Evolutionary conservation across 2,797 vertebrate species (phyloP), one percentile per base, ranked within the genome.

Genomic region (Microctenopoma stevenorrisi): DNA sequence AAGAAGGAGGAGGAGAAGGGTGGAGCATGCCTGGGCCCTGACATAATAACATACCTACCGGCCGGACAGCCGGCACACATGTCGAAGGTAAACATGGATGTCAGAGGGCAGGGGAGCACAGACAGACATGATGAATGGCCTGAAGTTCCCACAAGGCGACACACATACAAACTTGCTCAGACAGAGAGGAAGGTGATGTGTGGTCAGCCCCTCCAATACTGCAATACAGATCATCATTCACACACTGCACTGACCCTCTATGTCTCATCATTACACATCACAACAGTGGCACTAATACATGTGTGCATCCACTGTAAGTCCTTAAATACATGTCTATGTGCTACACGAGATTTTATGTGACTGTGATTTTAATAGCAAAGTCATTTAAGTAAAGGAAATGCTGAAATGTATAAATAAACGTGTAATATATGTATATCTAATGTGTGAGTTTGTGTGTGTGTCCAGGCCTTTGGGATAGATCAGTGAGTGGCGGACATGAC

Each of bases 51-150:
- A 89, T 85, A 88, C 85, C 84, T 81, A 89, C 78, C 67, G 83
- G 76, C 74, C 74, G 79, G 46, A 86, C 84, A 82, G 78, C 77
- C 73, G 74, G 85, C 86, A 86, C 90, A 90, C 83, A 93, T 77
- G 87, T 85, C 38, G 77, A 90, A 90, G 81, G 85, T 92, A 94
- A 94, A 93, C 90, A 94, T 4, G 74, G 6, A 61, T 92, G 92
- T 93, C 93, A 93, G 87, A 91, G 92, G 91, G 82, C 88, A 90
- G 38, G 3, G 78, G 78, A 88, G 90, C 85, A 89, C 55, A 91
- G 93, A 91, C 92, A 93, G 90, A 89, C 78, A 92, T 94, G 93
- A 94, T 94, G 89, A 93, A 94, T 93, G 90, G 88, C 82, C 80
- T 42, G 16, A 76, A 63, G 89, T 89, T 92, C 91, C 90, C 90